These are phyloP conservation scores for Eupithecia abbreviata DNA, from an alignment of 2,888 invertebrate species.

Conservation along the genomic window DNA sequence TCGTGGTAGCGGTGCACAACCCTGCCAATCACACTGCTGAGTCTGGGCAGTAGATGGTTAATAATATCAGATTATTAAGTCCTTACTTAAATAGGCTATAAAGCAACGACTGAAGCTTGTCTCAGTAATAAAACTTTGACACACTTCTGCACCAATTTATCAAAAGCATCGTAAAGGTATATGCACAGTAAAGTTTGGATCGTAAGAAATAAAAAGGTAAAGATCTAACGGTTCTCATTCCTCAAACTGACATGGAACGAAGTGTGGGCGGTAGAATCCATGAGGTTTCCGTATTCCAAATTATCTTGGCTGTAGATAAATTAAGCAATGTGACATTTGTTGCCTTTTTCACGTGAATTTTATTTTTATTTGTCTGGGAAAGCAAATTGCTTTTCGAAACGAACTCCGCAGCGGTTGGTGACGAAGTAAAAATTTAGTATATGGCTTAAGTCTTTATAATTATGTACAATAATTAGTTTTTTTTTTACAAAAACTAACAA, in stretches of 20 bases:
- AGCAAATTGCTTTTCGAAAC: conserved; percentile 8
- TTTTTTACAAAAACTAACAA: too few relatives aligned
- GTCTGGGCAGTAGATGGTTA: background rate
- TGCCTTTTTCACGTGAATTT: conserved; percentile 52
- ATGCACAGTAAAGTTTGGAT: conserved; percentile 7
- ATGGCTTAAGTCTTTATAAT: background rate
- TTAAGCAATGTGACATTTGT: conserved; percentile 68
- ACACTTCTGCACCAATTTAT: conserved; percentile 18
- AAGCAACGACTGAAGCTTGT: background rate
- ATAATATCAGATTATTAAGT: background rate
- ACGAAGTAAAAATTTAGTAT: background rate
- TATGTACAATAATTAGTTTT: too few relatives aligned
- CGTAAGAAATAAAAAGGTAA: conserved; percentile 27
- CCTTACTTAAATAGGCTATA: background rate
- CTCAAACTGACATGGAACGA: conserved; percentile 44
- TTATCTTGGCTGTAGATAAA: conserved; percentile 62
- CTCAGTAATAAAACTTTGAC: conserved; percentile 11
- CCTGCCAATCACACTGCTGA: background rate
- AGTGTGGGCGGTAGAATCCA: conserved; percentile 58
- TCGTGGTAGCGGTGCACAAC: background rate
- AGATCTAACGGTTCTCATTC: conserved; percentile 40
- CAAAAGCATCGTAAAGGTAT: conserved; percentile 22
- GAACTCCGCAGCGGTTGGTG: background rate
- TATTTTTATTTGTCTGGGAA: conserved; percentile 22
- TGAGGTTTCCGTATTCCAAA: conserved; percentile 61